phyloP scores from a whole-genome alignment of 2,113 vertebrate species.

The Gymnobelideus leadbeateri region DNA sequence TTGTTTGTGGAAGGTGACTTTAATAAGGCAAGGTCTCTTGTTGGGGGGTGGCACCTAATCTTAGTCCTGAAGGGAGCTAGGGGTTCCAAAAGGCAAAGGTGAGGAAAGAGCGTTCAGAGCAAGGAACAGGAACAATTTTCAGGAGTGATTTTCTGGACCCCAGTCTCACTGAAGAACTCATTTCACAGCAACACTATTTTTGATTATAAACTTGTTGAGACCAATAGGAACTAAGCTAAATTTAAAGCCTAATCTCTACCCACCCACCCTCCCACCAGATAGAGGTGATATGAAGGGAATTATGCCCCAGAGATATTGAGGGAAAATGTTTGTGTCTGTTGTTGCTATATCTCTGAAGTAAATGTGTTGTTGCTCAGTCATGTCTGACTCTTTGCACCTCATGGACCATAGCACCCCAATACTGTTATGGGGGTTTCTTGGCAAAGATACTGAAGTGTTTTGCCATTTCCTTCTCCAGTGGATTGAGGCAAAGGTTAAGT shows the following conservation, averaged over 20 bases:
- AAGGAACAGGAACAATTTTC: not conserved
- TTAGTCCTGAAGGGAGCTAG: not conserved
- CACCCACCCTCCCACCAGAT: not conserved
- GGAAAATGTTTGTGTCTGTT: not conserved
- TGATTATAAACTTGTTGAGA: not conserved
- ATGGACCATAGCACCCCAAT: no score
- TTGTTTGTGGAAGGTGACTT: not conserved
- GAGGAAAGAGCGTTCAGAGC: not conserved
- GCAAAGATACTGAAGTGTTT: no score
- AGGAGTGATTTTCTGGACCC: no score
- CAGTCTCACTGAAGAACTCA: not conserved
- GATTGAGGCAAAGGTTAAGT: no score
- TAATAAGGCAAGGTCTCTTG: not conserved
- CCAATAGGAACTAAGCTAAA: not conserved
- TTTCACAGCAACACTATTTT: not conserved
- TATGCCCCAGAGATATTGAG: not conserved
- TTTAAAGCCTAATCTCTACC: not conserved
- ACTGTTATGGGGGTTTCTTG: no score
- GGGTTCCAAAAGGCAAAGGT: not conserved
- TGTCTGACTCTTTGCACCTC: no score
- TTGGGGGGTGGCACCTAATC: not conserved
- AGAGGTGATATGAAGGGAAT: not conserved
- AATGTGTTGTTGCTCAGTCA: not conserved
- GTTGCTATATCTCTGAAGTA: not conserved
- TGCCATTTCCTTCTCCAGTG: no score